These are phyloP conservation scores for Lophius piscatorius DNA, from an alignment of 2,113 vertebrate genomes.

Conservation along the genomic window DNA sequence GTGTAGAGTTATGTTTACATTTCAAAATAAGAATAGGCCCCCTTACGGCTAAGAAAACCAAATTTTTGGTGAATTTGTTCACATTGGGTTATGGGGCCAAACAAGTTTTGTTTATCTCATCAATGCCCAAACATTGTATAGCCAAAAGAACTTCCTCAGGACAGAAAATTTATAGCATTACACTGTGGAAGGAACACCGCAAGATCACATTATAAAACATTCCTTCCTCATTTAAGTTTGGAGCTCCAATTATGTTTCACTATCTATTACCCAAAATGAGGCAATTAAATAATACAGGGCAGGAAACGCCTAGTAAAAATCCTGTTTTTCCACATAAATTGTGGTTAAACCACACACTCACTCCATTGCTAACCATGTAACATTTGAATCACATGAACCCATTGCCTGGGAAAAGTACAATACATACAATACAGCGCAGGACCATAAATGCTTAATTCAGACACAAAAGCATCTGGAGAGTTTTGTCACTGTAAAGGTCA, in stretches of 20 bases:
- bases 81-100: conserved; percentile 12
- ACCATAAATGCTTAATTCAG: conserved; percentile 52
- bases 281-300: conserved; percentile 57
- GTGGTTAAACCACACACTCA: conserved; percentile 39
- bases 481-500: conserved; percentile 54
- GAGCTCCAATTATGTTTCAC: conserved; percentile 56
- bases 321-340: conserved; percentile 73
- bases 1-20: not conserved
- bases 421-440: conserved; percentile 42
- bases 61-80: conserved; percentile 32
- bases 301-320: conserved; percentile 66
- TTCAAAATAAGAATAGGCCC: conserved; percentile 20
- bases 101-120: conserved; percentile 3
- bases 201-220: conserved; percentile 38
- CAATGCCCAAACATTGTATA: conserved; percentile 43
- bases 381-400: conserved; percentile 42
- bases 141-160: conserved; percentile 43
- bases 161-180: conserved; percentile 47
- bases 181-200: conserved; percentile 51
- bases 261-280: conserved; percentile 70
- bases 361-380: conserved; percentile 35
- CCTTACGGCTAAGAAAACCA: not conserved
- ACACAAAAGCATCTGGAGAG: conserved; percentile 42
- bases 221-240: conserved; percentile 46
- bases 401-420: conserved; percentile 25